These are phyloP conservation scores for Alfaro cultratus DNA, from an alignment of 2,797 vertebrate genomes.

Conservation along the genomic window DNA sequence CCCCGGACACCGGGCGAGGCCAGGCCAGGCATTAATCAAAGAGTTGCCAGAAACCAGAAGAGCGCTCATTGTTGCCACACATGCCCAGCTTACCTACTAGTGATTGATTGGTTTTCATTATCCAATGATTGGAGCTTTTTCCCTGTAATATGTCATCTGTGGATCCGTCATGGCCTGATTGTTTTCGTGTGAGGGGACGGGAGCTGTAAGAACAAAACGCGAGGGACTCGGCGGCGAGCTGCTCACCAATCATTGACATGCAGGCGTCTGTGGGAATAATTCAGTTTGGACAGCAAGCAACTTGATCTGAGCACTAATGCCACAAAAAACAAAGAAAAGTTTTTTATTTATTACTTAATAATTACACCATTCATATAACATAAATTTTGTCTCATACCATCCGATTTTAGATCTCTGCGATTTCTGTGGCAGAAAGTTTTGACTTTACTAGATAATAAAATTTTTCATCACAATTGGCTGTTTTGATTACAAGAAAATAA, in stretches of 20 bases:
- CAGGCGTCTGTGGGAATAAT: background rate
- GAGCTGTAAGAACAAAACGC: constrained; percentile 29
- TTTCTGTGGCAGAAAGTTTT: too few species aligned
- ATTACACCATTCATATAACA: too few species aligned
- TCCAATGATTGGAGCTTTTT: constrained; percentile 70
- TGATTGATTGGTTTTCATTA: constrained; percentile 79
- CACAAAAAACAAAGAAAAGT: too few species aligned
- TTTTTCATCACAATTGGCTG: too few species aligned
- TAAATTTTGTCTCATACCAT: too few species aligned
- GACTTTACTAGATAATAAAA: too few species aligned
- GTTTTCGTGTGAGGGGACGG: constrained; percentile 40
- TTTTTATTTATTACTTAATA: too few species aligned
- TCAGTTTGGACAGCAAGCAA: background rate
- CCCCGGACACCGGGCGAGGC: constrained; percentile 46
- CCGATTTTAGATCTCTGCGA: too few species aligned
- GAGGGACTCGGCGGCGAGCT: constrained; percentile 18
- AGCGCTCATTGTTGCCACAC: constrained; percentile 58
- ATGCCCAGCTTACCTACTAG: constrained; percentile 37
- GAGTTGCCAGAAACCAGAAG: constrained; percentile 61
- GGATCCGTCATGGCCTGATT: constrained; percentile 54
- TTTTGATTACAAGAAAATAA: too few species aligned
- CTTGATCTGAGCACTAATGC: background rate
- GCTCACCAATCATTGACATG: constrained; percentile 33
- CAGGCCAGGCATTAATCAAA: constrained; percentile 77
- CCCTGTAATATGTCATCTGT: constrained; percentile 60